phyloP scores from a whole-genome alignment of 2,113 vertebrate species.

The Plectropomus leopardus region DNA sequence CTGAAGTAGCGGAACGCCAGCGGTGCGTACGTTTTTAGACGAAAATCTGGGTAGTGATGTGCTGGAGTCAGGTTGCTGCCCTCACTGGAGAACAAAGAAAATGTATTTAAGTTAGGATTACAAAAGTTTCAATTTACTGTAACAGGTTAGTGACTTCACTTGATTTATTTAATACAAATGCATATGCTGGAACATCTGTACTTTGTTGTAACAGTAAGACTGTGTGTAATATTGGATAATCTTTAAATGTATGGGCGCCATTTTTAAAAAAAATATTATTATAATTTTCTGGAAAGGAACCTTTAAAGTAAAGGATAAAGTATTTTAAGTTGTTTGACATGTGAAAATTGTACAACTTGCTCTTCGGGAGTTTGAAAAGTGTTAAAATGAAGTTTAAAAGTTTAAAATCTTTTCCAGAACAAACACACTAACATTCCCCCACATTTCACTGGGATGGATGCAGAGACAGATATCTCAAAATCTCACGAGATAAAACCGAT shows the following conservation, averaged over 20 bases:
- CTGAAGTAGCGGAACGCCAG: slow-evolving; percentile 97
- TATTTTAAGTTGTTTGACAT: too few species aligned
- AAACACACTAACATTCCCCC: not conserved
- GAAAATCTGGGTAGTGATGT: slow-evolving; percentile 95
- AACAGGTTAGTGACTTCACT: not conserved
- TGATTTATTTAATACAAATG: not conserved
- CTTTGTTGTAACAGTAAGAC: not conserved
- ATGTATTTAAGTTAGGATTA: not conserved
- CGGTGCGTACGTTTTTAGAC: slow-evolving; percentile 96
- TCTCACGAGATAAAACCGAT: not conserved
- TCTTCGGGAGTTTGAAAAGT: too few species aligned
- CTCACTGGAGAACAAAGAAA: slow-evolving; percentile 84
- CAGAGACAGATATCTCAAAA: not conserved
- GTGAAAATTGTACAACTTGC: too few species aligned
- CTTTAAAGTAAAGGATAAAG: too few species aligned
- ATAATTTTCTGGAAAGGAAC: not conserved
- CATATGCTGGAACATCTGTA: too few species aligned
- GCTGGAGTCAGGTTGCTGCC: slow-evolving; percentile 97
- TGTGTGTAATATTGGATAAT: not conserved
- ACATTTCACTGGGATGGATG: not conserved
- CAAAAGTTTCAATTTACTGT: too few species aligned
- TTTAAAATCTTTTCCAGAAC: not conserved
- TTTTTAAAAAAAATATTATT: too few species aligned
- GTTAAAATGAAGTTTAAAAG: too few species aligned
- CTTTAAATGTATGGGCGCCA: too few species aligned